Base-by-base conservation (phyloP, 2,888 invertebrate genomes). In the Steinernema scapterisci region DNA sequence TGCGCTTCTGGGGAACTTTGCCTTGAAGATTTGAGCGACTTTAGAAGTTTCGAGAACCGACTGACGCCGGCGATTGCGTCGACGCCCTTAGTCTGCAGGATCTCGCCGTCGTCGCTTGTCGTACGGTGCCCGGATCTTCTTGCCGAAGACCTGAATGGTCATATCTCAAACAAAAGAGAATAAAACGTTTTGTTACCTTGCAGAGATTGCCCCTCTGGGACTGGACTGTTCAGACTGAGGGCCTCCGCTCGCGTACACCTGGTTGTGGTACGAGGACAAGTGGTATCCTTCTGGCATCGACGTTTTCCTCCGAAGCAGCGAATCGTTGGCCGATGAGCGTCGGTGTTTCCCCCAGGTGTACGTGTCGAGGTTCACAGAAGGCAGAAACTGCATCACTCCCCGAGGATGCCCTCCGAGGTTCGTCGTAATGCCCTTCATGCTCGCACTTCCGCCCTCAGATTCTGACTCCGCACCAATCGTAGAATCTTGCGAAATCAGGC, bases 321-420 rank as follows among this genome's bases (percentile, higher is more conserved):
- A 25, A 27, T 63, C 63, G 63, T 63, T 63, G 27, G 63, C 63
- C 16, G 63, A 63, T 27, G 63, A 63, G 31, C 63, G 27, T 1
- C 63, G 63, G 16, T 25, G 21, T 31, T 63, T 75, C 25, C 54
- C 75, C 72, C 72, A 75, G 11, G 63, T 75, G 45, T 75, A 75
- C 23, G 75, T 77, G 72, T 77, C 72, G n/a, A 77, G 38, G 16
- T 82, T 80, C 54, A 84, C 81, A 9, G 82, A 82, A 11, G 85
- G 85, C 56, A 86, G 78, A 76, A 85, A 86, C 76, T 86, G 86
- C 85, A 86, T 86, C 38, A 86, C 86, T 0, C 86, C 86, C 5
- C 85, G 73, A 9, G 85, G 85, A 75, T 85, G 85, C 44, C 84
- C 82, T 19, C 81, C 78, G 7, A 77, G 52, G 25, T 77, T 75